phyloP scores from a whole-genome alignment of 2,888 invertebrate species.

The Magallana nippona region DNA sequence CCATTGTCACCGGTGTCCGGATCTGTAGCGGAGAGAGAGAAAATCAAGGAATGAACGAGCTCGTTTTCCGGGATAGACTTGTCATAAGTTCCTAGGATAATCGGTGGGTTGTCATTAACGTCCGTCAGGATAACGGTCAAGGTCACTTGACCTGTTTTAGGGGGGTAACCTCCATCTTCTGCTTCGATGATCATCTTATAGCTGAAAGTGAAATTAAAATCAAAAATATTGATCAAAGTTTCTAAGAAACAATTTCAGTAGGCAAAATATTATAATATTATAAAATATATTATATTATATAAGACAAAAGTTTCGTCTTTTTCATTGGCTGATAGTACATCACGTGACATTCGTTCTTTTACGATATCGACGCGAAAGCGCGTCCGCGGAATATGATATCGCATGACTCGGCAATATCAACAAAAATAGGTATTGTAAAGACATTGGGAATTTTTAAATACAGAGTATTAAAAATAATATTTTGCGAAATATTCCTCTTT shows the following conservation, averaged over 20 bases:
- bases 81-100: neutral
- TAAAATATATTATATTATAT: too few relatives aligned
- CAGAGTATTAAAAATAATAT: too few relatives aligned
- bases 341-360: too few relatives aligned
- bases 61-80: neutral
- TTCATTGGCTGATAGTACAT: too few relatives aligned
- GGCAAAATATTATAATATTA: too few relatives aligned
- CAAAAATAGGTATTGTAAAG: too few relatives aligned
- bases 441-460: too few relatives aligned
- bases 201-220: neutral
- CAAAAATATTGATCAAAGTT: neutral
- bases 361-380: too few relatives aligned
- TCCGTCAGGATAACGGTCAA: conserved; percentile 62
- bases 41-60: conserved; percentile 5
- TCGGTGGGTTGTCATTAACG: conserved; percentile 72
- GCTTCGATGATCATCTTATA: conserved; percentile 16
- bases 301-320: too few relatives aligned
- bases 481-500: too few relatives aligned
- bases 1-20: conserved; percentile 28
- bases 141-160: conserved; percentile 1
- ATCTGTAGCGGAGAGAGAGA: neutral
- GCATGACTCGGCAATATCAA: too few relatives aligned
- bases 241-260: neutral
- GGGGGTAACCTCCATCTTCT: neutral
- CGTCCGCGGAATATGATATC: too few relatives aligned